phyloP scores from a whole-genome alignment of 2,797 vertebrate species.

The Scyliorhinus canicula region DNA sequence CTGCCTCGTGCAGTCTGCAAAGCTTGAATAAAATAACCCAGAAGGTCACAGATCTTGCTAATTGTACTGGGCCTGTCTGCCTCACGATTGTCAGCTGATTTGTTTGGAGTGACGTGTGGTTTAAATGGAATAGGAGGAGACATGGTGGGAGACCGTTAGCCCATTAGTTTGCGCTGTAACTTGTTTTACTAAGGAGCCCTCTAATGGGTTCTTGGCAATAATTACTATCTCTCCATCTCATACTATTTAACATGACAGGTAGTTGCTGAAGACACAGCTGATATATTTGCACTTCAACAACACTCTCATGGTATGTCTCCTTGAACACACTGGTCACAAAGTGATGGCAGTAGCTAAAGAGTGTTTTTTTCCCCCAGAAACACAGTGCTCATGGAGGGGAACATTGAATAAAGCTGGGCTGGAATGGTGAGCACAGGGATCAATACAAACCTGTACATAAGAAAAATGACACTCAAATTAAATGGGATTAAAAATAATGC shows the following conservation, averaged over 20 bases:
- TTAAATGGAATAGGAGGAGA: slow-evolving; percentile 74
- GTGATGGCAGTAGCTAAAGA: slow-evolving; percentile 47
- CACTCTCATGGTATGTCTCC: slow-evolving; percentile 54
- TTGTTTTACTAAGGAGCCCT: slow-evolving; percentile 76
- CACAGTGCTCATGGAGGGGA: slow-evolving; percentile 43
- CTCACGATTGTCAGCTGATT: slow-evolving; percentile 65
- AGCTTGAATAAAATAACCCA: slow-evolving; percentile 48
- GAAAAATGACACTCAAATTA: not conserved
- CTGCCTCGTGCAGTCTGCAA: slow-evolving; percentile 47
- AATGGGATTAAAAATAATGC: not conserved
- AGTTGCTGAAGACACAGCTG: slow-evolving; percentile 67
- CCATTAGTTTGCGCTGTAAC: slow-evolving; percentile 77
- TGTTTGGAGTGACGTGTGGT: slow-evolving; percentile 68
- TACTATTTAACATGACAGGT: slow-evolving; percentile 76
- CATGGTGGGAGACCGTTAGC: slow-evolving; percentile 64
- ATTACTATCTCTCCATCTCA: slow-evolving; percentile 75
- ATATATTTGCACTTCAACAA: slow-evolving; percentile 70
- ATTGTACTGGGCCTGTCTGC: slow-evolving; percentile 62
- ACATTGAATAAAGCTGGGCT: not conserved
- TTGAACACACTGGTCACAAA: slow-evolving; percentile 57
- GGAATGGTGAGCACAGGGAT: not conserved
- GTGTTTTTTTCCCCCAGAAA: slow-evolving; percentile 48
- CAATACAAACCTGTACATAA: not conserved
- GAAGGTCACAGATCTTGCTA: slow-evolving; percentile 54
- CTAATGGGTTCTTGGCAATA: slow-evolving; percentile 74